Percentiles rank a stretch among this genome's conserved stretches.
These are phyloP conservation scores for Cheilosia scutellata DNA, from an alignment of 2,888 invertebrate species.

Conservation along the genomic window DNA sequence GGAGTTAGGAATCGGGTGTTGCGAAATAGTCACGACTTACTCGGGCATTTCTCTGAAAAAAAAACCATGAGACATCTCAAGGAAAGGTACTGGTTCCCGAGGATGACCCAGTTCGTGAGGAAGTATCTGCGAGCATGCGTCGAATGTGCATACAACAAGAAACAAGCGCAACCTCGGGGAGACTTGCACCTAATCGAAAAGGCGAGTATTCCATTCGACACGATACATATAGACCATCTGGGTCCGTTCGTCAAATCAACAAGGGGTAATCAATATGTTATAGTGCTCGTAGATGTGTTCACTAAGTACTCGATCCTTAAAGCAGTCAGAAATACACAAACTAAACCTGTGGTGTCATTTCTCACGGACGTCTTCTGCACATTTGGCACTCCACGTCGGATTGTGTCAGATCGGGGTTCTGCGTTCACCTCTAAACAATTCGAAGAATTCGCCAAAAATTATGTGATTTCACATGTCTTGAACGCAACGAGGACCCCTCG, in stretches of 20 bases:
- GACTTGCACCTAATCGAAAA: slow-evolving; percentile 34
- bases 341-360: slow-evolving; percentile 10
- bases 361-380: background rate
- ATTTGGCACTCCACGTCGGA: slow-evolving; percentile 9
- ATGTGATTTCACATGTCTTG: background rate
- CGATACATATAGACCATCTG: slow-evolving; percentile 29
- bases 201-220: slow-evolving; percentile 35
- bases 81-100: slow-evolving; percentile 45
- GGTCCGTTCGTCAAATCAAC: slow-evolving; percentile 43
- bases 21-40: background rate
- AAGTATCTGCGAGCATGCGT: slow-evolving; percentile 34
- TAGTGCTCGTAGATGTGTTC: slow-evolving; percentile 25
- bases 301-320: slow-evolving; percentile 27
- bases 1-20: slow-evolving; percentile 14
- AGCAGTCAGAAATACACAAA: slow-evolving; percentile 16
- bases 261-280: slow-evolving; percentile 22
- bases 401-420: slow-evolving; percentile 1
- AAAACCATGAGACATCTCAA: slow-evolving; percentile 31
- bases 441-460: background rate
- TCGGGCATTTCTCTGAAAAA: slow-evolving; percentile 19
- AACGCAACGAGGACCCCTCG: slow-evolving; percentile 36
- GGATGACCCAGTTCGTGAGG: slow-evolving; percentile 32
- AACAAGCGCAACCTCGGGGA: slow-evolving; percentile 34
- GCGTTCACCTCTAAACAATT: slow-evolving; percentile 20
- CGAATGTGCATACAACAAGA: slow-evolving; percentile 45